Base-by-base conservation (phyloP, 2,113 vertebrate species). In the Prunella fulvescens region DNA sequence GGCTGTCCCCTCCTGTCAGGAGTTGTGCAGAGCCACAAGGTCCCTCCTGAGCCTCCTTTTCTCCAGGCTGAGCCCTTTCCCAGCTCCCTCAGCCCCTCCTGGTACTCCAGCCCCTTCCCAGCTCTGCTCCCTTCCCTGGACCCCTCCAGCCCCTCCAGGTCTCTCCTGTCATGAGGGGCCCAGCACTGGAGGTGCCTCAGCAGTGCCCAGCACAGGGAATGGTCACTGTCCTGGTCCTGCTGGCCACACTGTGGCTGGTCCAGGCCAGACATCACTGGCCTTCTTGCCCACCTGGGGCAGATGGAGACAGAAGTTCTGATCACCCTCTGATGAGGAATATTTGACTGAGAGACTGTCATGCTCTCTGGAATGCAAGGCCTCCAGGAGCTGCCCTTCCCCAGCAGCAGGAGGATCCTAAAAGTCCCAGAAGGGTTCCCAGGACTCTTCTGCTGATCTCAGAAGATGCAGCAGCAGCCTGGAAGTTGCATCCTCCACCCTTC, bases 131-230 rank as follows among this genome's bases (percentile, higher is more conserved):
- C 45, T 51, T 14, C 51, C 3, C n/a, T 66, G 58, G 6, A 33
- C 37, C 2, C 0, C 25, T 51, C 26, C 58, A 57, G 51, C 7
- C 33, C 58, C 67, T 73, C 58, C 0, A 0, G 4, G 45, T n/a
- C 37, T 4, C 3, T 35, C 10, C 2, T 74, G 28, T 4, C 2
- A 2, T 14, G 69, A 24, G 24, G 13, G 9, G 1, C 37, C 18
- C 69, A n/a, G n/a, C 3, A 6, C 61, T 53, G 7, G 7, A 66
- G 23, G 9, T 51, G 60, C 7, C 77, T 18, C 51, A 58, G 33
- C 60, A 29, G 37, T 51, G 69, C 39, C 33, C 69, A 74, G 51
- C 24, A n/a, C 33, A 58, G 69, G 26, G 64, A 9, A 20, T 6
- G 15, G n/a, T 7, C 77, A 25, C 37, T 65, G 1, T 44, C 33